Percentiles rank a stretch among this genome's conserved stretches.
phyloP scores from a whole-genome alignment of 2,113 vertebrate genomes.

The Nannospalax galili region DNA sequence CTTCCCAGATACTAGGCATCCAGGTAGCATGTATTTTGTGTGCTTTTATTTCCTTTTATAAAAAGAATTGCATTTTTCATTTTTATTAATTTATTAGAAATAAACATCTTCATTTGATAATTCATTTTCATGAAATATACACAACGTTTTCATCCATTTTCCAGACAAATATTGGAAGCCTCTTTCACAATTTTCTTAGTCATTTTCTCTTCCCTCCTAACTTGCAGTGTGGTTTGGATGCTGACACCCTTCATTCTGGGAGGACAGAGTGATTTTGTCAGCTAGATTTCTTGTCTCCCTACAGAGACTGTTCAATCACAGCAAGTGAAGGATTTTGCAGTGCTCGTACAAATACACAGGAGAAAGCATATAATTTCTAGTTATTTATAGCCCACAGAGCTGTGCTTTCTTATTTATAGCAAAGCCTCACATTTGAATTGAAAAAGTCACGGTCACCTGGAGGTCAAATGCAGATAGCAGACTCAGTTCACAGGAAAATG shows the following conservation, averaged over 20 bases:
- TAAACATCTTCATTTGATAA: neutral
- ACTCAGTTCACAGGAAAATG: neutral
- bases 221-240: neutral
- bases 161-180: neutral
- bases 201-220: neutral
- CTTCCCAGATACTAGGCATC: neutral
- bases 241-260: constrained; percentile 9
- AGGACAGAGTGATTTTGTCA: constrained; percentile 36
- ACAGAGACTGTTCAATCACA: constrained; percentile 52
- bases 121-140: neutral
- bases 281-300: constrained; percentile 37
- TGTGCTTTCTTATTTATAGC: constrained; percentile 56
- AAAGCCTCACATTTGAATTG: constrained; percentile 62
- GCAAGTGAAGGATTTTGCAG: constrained; percentile 54
- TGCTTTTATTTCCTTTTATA: neutral
- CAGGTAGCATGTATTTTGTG: neutral
- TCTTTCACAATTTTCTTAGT: neutral
- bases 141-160: neutral
- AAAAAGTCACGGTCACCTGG: constrained; percentile 51
- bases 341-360: constrained; percentile 46
- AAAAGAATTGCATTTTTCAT: neutral
- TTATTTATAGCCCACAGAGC: constrained; percentile 61
- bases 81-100: constrained; percentile 16
- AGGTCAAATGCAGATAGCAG: constrained; percentile 63
- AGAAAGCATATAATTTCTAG: constrained; percentile 65